Conservation (phyloP, 2,888 invertebrate species). For the Dyspetes luteomarginatus region DNA sequence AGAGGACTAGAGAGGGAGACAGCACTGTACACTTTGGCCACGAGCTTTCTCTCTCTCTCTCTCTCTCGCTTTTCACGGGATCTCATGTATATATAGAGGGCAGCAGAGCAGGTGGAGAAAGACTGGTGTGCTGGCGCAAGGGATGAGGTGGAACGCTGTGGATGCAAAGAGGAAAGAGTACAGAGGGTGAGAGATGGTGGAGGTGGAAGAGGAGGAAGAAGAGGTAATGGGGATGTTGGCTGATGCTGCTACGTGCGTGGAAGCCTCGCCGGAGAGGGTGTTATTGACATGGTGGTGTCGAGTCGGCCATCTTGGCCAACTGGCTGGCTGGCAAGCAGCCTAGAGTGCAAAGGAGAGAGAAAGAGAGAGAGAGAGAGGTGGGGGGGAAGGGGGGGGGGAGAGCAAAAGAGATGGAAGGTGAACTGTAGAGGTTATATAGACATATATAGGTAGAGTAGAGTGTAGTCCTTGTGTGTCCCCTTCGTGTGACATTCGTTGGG, state of each 20-base stretch:
- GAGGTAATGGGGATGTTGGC: constrained; percentile 45
- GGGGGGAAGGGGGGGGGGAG: constrained; percentile 3
- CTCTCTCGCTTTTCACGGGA: constrained; percentile 37
- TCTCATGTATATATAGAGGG: constrained; percentile 6
- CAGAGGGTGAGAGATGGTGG: constrained; percentile 26
- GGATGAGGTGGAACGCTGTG: constrained; percentile 34
- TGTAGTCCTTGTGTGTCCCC: constrained; percentile 79
- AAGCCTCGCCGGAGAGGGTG: constrained; percentile 76
- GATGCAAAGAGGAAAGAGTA: constrained; percentile 27
- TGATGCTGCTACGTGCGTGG: constrained; percentile 59
- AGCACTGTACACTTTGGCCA: constrained; percentile 9
- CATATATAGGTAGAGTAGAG: constrained; percentile 38
- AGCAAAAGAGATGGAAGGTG: constrained; percentile 28
- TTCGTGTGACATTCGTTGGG: constrained; percentile 80
- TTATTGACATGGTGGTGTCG: constrained; percentile 83
- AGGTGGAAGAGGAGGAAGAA: constrained; percentile 46
- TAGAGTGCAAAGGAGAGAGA: neutral
- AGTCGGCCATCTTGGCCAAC: constrained; percentile 82
- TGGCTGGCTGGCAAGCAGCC: constrained; percentile 63
- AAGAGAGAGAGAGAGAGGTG: constrained; percentile 29
- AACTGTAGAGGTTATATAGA: constrained; percentile 9
- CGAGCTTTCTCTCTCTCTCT: constrained; percentile 35
- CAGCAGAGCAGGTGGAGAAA: constrained; percentile 40
- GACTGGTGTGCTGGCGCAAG: constrained; percentile 30
- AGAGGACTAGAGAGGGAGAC: neutral